These are phyloP conservation scores for Drosophila persimilis DNA, from an alignment of 1,140 invertebrate genomes.

Conservation along the genomic window DNA sequence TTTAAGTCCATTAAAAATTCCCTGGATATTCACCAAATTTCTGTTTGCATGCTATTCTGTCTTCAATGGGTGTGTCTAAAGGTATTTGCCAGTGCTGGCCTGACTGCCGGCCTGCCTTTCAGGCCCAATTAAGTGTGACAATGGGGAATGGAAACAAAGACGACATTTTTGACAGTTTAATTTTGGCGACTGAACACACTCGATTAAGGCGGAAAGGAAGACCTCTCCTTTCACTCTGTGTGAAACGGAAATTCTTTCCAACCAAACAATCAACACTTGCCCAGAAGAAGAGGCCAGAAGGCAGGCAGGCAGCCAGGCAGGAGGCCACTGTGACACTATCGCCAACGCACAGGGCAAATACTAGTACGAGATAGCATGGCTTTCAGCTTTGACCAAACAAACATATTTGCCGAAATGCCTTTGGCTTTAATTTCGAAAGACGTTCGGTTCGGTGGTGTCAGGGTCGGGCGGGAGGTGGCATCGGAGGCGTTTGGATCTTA, in stretches of 20 bases:
- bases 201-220: conserved; percentile 30
- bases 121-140: conserved; percentile 42
- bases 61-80: not conserved
- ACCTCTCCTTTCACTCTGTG: conserved; percentile 23
- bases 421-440: conserved; percentile 77
- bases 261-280: conserved; percentile 70
- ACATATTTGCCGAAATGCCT: conserved; percentile 71
- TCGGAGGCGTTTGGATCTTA: conserved; percentile 46
- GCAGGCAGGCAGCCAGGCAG: not conserved
- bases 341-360: conserved; percentile 32
- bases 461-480: not conserved
- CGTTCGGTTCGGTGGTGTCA: conserved; percentile 8
- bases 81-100: not conserved
- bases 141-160: conserved; percentile 22
- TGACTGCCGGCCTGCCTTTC: not conserved
- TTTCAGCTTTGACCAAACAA: conserved; percentile 53
- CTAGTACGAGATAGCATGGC: conserved; percentile 9
- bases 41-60: conserved; percentile 1
- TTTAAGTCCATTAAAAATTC: no score
- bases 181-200: conserved; percentile 30
- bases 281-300: not conserved
- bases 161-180: conserved; percentile 49
- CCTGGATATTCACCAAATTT: not conserved
- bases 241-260: conserved; percentile 59
- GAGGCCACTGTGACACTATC: conserved; percentile 14